A percentile compares a stretch with the other conserved stretches of the same genome.
Conservation (phyloP, 53 echinoderm and acorn worm species). For the Apostichopus leukothele region DNA sequence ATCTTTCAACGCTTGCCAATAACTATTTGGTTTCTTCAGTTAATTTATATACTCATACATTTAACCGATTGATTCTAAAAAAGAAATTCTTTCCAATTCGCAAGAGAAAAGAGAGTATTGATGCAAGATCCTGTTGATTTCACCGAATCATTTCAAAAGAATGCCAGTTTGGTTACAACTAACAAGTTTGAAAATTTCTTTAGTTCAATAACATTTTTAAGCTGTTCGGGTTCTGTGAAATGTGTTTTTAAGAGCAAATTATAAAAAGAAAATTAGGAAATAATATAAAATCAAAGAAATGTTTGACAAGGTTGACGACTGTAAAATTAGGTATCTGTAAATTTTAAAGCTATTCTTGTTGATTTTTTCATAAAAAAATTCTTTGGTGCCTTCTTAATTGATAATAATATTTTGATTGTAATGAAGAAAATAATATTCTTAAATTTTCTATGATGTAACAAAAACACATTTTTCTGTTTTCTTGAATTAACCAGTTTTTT, state of each 20-base stretch:
- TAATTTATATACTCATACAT: background rate
- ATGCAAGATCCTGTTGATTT: too few species aligned
- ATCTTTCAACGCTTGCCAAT: too few species aligned
- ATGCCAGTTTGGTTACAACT: too few species aligned
- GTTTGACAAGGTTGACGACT: background rate
- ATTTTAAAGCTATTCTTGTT: slow-evolving; percentile 13
- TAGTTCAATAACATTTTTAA: too few species aligned
- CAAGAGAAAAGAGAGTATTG: too few species aligned
- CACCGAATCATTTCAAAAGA: too few species aligned
- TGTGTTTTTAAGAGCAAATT: too few species aligned
- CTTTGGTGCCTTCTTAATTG: slow-evolving; percentile 36
- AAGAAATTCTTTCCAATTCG: too few species aligned
- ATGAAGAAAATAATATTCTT: background rate
- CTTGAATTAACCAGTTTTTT: slow-evolving; percentile 4
- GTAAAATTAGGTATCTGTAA: slow-evolving; percentile 20
- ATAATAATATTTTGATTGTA: slow-evolving; percentile 18
- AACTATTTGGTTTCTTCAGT: too few species aligned
- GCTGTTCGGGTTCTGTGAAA: too few species aligned
- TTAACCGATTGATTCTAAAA: background rate
- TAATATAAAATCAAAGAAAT: background rate
- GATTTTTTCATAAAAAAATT: slow-evolving; percentile 9
- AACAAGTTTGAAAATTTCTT: too few species aligned
- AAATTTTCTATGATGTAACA: slow-evolving; percentile 3
- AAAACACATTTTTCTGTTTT: background rate
- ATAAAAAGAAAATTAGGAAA: too few species aligned